Conservation (phyloP, 2,888 invertebrate species). For the Chloroclystis v-ata region DNA sequence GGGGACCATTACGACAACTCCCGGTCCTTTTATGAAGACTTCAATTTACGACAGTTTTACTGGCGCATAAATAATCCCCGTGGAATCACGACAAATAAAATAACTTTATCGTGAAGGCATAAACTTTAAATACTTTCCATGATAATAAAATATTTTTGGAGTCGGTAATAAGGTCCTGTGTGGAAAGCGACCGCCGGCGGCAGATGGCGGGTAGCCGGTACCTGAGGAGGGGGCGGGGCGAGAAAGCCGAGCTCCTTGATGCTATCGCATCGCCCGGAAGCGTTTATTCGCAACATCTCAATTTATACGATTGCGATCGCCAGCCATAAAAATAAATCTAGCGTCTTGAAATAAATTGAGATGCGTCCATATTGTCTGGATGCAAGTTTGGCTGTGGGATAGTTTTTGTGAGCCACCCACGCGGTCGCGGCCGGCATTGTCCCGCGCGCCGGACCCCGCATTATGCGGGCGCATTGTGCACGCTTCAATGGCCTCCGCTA, state of each 20-base stretch:
- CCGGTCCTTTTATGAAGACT: slow-evolving; percentile 65
- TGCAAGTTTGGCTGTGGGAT: slow-evolving; percentile 38
- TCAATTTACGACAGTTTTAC: slow-evolving; percentile 72
- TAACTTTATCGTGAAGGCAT: slow-evolving; percentile 65
- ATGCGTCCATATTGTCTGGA: slow-evolving; percentile 20
- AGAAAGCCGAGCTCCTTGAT: slow-evolving; percentile 51
- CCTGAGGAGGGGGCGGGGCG: slow-evolving; percentile 30
- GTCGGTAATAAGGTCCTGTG: slow-evolving; percentile 67
- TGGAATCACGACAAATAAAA: slow-evolving; percentile 67
- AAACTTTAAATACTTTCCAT: slow-evolving; percentile 69
- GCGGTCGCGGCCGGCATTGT: slow-evolving; percentile 63
- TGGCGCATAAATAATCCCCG: slow-evolving; percentile 64
- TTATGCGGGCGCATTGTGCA: slow-evolving; percentile 75
- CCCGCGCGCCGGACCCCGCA: slow-evolving; percentile 57
- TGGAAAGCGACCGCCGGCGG: slow-evolving; percentile 71
- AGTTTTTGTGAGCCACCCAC: slow-evolving; percentile 72
- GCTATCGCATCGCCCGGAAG: slow-evolving; percentile 47
- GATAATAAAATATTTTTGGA: slow-evolving; percentile 74
- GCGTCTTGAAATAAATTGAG: slow-evolving; percentile 24
- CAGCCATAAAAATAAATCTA: slow-evolving; percentile 21
- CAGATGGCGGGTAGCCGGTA: slow-evolving; percentile 70
- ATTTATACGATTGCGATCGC: slow-evolving; percentile 35
- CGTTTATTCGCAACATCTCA: slow-evolving; percentile 44
- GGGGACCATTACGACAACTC: slow-evolving; percentile 51
- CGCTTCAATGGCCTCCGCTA: slow-evolving; percentile 71